Percentiles rank a stretch among this genome's conserved stretches.
Conservation (phyloP, 2,888 invertebrate genomes). For the Automeris io region DNA sequence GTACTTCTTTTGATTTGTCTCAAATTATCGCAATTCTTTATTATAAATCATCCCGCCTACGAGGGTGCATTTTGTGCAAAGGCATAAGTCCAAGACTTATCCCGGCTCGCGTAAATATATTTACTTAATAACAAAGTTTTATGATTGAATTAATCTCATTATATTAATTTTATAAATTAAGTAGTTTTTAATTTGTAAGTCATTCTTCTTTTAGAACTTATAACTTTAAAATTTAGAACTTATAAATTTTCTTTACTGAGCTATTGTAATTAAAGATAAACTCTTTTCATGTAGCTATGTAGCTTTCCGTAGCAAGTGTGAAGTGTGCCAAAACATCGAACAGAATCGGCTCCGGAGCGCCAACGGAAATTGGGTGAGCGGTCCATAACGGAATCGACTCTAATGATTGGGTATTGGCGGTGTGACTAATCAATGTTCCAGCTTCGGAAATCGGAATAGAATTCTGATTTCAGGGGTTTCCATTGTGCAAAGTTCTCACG, state of each 20-base stretch:
- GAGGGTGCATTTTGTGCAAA: too few relatives aligned
- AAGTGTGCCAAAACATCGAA: constrained; percentile 4
- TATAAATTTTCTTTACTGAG: too few relatives aligned
- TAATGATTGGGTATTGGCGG: constrained; percentile 12
- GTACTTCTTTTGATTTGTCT: too few relatives aligned
- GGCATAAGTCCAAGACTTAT: too few relatives aligned
- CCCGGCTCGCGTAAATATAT: too few relatives aligned
- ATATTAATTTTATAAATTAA: too few relatives aligned
- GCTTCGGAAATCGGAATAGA: constrained; percentile 5
- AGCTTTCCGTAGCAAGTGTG: neutral
- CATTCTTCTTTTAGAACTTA: neutral
- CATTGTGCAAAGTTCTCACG: constrained; percentile 6
- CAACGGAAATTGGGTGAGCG: constrained; percentile 11
- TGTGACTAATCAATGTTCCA: constrained; percentile 10
- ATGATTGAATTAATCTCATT: too few relatives aligned
- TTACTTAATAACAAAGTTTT: too few relatives aligned
- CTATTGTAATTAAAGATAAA: too few relatives aligned
- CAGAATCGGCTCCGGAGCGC: constrained; percentile 9
- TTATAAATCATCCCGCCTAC: too few relatives aligned
- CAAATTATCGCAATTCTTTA: too few relatives aligned
- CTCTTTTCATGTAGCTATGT: neutral
- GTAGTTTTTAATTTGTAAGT: too few relatives aligned
- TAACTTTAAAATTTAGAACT: neutral
- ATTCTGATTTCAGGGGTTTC: constrained; percentile 3
- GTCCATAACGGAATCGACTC: constrained; percentile 9